Evolutionary conservation across 2,888 invertebrate species (phyloP), one percentile per base, ranked within the genome.

Genomic region (Lepidocyrtoides sp.): DNA sequence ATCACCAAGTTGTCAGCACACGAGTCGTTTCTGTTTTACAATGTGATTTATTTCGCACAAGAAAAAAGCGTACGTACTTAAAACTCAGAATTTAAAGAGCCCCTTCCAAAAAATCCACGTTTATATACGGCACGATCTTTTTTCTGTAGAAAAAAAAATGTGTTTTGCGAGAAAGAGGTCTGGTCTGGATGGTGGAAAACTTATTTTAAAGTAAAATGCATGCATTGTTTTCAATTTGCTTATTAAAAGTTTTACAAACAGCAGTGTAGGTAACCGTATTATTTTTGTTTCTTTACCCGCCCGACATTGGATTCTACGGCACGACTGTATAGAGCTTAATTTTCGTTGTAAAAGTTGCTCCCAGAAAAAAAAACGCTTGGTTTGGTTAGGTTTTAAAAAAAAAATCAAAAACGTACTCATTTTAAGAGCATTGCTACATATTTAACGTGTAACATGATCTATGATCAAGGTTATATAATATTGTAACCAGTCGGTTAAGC

Each of bases 1-100:
- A 90, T 90, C 90, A 90, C 90, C 90, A 85, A 41, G 79, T 85
- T 90, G 90, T 90, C 90, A 90, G 90, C 85, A 69, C 90, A 90
- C 90, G 85, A 90, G 85, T 84, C 84, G 12, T 85, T 90, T 90
- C 84, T 84, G 26, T 69, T 85, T 90, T 90, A 63, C 12, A 51
- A 26, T 60, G 84, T 90, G 90, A 90, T 90, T 90, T 90, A 90
- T 90, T 54, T 85, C 51, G 29, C 10, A 4, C 26, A 17, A 69
- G 17, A 32, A 57, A 36, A 26, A 23, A 17, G n/a, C 8, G 36
- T 17, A 69, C 60, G 17, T 41, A 12, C 41, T 72, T 72, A 20
- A 1, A 41, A 26, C 26, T n/a, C n/a, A 72, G 14, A 17, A 17
- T 1, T 10, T 23, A 26, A 26, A 29, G 29, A 48, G 44, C 12